Percentiles rank a stretch among this genome's conserved stretches.
phyloP scores from a whole-genome alignment of 2,888 invertebrate species.

The Lasioglossum lativentre region DNA sequence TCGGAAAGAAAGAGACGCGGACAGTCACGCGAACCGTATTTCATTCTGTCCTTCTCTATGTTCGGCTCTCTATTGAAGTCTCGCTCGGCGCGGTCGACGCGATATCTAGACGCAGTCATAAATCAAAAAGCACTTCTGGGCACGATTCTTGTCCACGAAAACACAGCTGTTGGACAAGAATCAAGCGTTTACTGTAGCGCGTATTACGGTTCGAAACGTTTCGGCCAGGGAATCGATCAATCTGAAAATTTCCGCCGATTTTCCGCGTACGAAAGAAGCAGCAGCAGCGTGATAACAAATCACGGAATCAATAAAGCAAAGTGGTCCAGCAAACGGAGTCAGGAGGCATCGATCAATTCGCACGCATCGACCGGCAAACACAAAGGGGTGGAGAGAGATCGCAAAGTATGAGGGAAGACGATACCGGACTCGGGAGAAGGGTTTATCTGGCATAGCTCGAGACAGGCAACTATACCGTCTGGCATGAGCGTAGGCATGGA shows the following conservation, averaged over 20 bases:
- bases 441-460: slow-evolving; percentile 69
- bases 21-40: no score
- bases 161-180: no score
- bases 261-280: not conserved
- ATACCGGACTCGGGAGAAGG: slow-evolving; percentile 31
- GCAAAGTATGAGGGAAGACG: slow-evolving; percentile 36
- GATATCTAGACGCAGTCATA: no score
- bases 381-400: slow-evolving; percentile 12
- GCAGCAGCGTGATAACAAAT: not conserved
- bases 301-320: slow-evolving; percentile 14
- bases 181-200: no score
- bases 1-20: no score
- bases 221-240: not conserved
- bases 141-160: no score
- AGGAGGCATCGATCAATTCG: not conserved
- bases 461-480: slow-evolving; percentile 61
- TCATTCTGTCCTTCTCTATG: no score
- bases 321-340: slow-evolving; percentile 7
- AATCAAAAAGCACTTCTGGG: no score
- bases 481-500: slow-evolving; percentile 65
- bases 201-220: not conserved
- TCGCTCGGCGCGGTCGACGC: no score
- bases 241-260: not conserved
- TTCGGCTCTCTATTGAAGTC: no score
- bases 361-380: not conserved